Percentiles rank a stretch among this genome's conserved stretches.
phyloP scores from a whole-genome alignment of 2,797 vertebrate genomes.

The Pelodytes ibericus region DNA sequence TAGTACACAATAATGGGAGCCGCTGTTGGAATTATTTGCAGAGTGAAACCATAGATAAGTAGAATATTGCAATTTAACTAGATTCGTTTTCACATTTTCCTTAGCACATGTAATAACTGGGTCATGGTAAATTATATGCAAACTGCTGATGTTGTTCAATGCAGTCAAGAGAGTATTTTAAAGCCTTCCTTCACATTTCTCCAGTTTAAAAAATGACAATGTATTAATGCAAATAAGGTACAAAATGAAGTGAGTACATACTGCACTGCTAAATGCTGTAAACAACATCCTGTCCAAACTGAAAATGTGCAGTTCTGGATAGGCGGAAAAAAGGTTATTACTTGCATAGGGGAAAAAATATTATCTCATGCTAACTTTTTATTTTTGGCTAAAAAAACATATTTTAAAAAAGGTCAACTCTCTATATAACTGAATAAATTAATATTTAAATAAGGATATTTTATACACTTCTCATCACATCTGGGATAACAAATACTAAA shows the following conservation, averaged over 20 bases:
- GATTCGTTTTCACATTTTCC: not conserved
- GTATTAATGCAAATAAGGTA: not conserved
- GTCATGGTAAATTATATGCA: slow-evolving; percentile 3
- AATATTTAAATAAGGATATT: too few relatives aligned
- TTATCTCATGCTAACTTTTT: too few relatives aligned
- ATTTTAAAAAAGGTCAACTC: too few relatives aligned
- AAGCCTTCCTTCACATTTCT: not conserved
- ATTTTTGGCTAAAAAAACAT: too few relatives aligned
- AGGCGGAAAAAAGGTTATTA: too few relatives aligned
- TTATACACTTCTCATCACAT: too few relatives aligned
- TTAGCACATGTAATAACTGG: slow-evolving; percentile 5
- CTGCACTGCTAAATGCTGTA: not conserved
- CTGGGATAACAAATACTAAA: too few relatives aligned
- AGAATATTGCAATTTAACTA: not conserved
- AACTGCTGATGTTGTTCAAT: not conserved
- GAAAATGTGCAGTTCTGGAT: too few relatives aligned
- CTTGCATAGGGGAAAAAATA: too few relatives aligned
- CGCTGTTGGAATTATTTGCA: not conserved
- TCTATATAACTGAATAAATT: too few relatives aligned
- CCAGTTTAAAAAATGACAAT: not conserved
- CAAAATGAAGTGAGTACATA: not conserved
- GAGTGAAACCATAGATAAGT: not conserved
- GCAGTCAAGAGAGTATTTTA: slow-evolving; percentile 1
- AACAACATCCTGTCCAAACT: too few relatives aligned
- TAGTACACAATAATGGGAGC: not conserved